Base-by-base conservation (phyloP, 2,797 vertebrate genomes). In the Dallia pectoralis region DNA sequence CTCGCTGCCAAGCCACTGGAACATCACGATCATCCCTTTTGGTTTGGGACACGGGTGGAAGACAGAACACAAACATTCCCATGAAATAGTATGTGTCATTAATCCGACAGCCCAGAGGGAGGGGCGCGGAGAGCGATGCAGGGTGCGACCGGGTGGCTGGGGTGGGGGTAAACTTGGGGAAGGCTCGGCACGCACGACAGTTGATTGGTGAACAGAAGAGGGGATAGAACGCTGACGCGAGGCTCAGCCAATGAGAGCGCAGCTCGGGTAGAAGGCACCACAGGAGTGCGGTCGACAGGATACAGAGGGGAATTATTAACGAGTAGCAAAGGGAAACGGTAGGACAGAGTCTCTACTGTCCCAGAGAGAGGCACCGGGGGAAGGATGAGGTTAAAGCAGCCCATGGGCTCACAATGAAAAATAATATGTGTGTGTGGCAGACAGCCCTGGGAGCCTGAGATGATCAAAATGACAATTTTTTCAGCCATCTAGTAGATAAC, bases 261-360 rank as follows among this genome's bases (percentile, higher is more conserved):
- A 47, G 47, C 48, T 18, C 11, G 25, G 12, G 29, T 64, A 49
- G 27, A 73, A 70, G 71, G 67, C 61, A 76, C 65, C 40, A 27
- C 51, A 68, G 68, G 74, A 53, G 40, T 48, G 19, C 33, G 15
- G 4, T 27, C 74, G 74, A 70, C 71, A 88, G 86, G 77, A 86
- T 74, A 87, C 72, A 82, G 84, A 77, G 89, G 87, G 86, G 81
- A 82, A 80, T 83, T 80, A 84, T 81, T 72, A 86, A 87, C 85
- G 61, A 80, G 79, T 33, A 65, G 15, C 30, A 44, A 44, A 48
- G 75, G 80, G 78, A 76, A 30, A 47, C 3, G 59, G 56, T 73
- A 75, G 80, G 76, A 82, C 77, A 85, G 77, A 69, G 74, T 73
- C 64, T 71, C 69, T 48, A 25, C 59, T 73, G 66, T 19, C 29